Conservation (phyloP, 2,797 vertebrate genomes). For the Malacoraja senta region DNA sequence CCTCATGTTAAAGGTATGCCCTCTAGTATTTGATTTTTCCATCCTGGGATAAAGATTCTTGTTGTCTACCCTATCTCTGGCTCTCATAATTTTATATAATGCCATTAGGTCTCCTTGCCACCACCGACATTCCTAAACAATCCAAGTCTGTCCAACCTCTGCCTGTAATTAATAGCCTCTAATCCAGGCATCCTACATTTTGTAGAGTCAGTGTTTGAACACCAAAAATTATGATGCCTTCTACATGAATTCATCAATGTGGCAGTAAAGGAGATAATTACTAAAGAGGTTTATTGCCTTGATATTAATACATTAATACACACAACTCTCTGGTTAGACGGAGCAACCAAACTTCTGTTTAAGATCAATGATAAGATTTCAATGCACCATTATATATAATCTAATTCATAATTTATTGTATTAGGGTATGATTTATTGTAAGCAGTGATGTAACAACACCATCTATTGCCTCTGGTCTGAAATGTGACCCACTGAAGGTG, state of each 20-base stretch:
- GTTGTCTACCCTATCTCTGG: too few species aligned
- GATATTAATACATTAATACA: neutral
- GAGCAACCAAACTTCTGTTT: neutral
- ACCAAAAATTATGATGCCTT: neutral
- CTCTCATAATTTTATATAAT: too few species aligned
- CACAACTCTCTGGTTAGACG: neutral
- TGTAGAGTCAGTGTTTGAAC: too few species aligned
- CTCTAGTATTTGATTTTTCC: too few species aligned
- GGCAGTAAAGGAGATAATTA: neutral
- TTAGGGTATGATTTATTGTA: neutral
- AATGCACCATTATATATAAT: neutral
- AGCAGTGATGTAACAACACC: neutral
- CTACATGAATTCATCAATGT: neutral
- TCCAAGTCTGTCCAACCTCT: too few species aligned
- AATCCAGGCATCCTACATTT: too few species aligned
- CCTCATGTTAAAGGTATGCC: too few species aligned
- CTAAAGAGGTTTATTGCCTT: neutral
- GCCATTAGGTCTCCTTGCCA: too few species aligned
- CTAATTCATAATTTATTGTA: neutral
- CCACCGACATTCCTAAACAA: too few species aligned
- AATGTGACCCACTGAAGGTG: neutral
- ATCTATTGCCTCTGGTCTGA: neutral
- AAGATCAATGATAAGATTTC: neutral
- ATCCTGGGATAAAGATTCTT: too few species aligned
- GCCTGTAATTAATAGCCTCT: too few species aligned